Evolutionary conservation across 1,140 invertebrate species (phyloP).

Genomic region (Aricia agestis): DNA sequence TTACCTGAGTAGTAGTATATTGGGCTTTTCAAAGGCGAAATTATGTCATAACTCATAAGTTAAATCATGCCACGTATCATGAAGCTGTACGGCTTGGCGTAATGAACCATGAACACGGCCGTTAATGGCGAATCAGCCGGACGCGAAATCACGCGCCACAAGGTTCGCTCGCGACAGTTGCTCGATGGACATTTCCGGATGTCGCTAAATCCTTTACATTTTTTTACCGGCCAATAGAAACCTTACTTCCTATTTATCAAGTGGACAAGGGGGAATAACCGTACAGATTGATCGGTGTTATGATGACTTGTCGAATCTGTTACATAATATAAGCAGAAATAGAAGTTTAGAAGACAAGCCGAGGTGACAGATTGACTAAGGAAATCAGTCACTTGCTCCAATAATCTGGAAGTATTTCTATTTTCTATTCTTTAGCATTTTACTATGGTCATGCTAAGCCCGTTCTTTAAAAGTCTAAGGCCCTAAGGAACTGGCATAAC

Average conservation of each 20-base stretch:
- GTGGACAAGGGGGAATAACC: background rate
- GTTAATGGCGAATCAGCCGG: conserved; percentile 27
- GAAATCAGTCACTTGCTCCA: no score
- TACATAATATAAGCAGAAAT: no score
- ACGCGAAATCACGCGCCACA: conserved; percentile 16
- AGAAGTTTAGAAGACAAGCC: no score
- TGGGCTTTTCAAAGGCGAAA: background rate
- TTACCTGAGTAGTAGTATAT: no score
- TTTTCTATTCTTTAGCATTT: no score
- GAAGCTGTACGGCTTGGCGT: conserved; percentile 9
- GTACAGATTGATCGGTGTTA: no score
- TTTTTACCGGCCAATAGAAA: background rate
- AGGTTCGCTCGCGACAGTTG: conserved; percentile 28
- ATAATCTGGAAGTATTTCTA: no score
- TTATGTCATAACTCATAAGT: background rate
- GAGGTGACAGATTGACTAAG: no score
- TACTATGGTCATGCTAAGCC: no score
- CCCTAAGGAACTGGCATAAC: no score
- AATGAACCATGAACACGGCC: conserved; percentile 18
- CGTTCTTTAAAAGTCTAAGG: no score
- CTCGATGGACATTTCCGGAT: conserved; percentile 25
- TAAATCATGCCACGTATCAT: background rate
- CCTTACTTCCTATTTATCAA: background rate
- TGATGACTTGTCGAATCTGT: no score
- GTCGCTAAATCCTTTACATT: background rate